A percentile compares a stretch with the other conserved stretches of the same genome.
Conservation (phyloP, 1,140 invertebrate genomes). For the Leptinotarsa defecta region DNA sequence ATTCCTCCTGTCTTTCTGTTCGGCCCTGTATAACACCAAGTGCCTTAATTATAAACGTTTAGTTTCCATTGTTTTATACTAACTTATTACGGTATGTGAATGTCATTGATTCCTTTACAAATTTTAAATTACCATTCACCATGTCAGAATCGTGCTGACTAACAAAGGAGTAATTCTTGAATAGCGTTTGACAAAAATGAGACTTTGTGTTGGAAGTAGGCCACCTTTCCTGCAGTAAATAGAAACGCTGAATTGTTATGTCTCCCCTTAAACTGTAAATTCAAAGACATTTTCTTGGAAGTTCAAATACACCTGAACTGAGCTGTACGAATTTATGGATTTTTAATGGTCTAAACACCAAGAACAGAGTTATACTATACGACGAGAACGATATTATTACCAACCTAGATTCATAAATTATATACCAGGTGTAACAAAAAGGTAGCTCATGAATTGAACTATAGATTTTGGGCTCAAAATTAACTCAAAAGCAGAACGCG, state of each 20-base stretch:
- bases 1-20: not conserved
- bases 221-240: not conserved
- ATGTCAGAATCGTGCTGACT: slow-evolving; percentile 5
- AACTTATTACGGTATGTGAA: not conserved
- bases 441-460: no score
- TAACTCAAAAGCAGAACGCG: no score
- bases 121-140: not conserved
- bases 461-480: no score
- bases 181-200: slow-evolving; percentile 4
- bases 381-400: no score
- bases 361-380: no score
- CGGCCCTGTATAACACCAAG: not conserved
- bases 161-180: slow-evolving; percentile 14
- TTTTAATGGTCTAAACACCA: no score
- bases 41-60: not conserved
- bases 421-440: no score
- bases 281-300: no score
- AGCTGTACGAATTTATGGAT: no score
- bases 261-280: no score
- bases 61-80: slow-evolving; percentile 3
- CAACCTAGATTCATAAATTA: no score
- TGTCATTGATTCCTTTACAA: slow-evolving; percentile 11
- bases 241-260: not conserved
- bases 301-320: no score
- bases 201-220: slow-evolving; percentile 12